These are phyloP conservation scores for Simalia tracyae DNA, from an alignment of 2,797 vertebrate genomes.

Conservation along the genomic window DNA sequence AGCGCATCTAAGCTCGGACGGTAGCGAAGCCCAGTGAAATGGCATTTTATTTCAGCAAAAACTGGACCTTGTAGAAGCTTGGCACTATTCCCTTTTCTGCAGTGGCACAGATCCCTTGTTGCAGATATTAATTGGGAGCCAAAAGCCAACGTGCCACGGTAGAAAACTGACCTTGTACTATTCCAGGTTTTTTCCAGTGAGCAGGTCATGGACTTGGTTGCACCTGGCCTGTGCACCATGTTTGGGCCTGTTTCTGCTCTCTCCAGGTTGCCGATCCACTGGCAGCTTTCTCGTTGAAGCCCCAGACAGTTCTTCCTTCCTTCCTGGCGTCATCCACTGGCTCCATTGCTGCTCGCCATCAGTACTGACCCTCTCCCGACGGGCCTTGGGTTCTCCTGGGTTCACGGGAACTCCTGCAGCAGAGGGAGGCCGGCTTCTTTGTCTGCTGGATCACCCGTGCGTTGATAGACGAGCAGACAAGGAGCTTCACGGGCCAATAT, in stretches of 20 bases:
- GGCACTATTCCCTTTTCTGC: not conserved
- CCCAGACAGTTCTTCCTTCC: not conserved
- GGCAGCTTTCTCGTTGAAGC: not conserved
- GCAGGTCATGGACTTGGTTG: not conserved
- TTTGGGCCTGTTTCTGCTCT: not conserved
- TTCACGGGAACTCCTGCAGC: too few relatives aligned
- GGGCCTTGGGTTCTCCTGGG: too few relatives aligned
- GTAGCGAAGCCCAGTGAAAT: rapidly evolving
- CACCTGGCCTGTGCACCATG: not conserved
- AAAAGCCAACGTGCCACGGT: not conserved
- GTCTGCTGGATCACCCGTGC: too few relatives aligned
- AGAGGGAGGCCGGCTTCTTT: too few relatives aligned
- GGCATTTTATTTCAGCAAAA: not conserved
- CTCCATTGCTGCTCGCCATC: too few relatives aligned
- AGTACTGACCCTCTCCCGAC: too few relatives aligned
- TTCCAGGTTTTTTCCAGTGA: not conserved
- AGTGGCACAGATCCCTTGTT: not conserved
- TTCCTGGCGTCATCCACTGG: too few relatives aligned
- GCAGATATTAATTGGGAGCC: not conserved
- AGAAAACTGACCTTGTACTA: not conserved
- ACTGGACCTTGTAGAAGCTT: too few relatives aligned
- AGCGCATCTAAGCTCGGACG: not conserved
- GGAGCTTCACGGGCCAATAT: too few relatives aligned
- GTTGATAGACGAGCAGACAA: too few relatives aligned
- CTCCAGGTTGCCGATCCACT: not conserved